phyloP scores from a whole-genome alignment of 1,140 invertebrate genomes.

The Heliconius himera region DNA sequence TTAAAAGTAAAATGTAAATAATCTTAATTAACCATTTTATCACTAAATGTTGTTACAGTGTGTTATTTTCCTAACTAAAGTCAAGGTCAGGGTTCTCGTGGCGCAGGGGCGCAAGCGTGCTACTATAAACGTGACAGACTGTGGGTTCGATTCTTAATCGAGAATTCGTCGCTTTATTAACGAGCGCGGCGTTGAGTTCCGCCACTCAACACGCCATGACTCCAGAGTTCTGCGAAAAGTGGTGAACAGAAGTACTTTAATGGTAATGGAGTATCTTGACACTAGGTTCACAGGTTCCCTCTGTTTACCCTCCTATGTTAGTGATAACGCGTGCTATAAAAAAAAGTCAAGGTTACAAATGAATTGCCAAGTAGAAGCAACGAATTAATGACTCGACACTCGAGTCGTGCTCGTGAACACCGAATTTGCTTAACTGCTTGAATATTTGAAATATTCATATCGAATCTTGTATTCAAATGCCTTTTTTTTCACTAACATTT shows the following conservation, averaged over 20 bases:
- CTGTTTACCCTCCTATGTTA: too few species aligned
- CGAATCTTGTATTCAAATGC: background rate
- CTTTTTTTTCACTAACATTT: background rate
- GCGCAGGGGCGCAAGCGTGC: too few species aligned
- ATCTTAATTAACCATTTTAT: background rate
- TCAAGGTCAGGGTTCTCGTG: background rate
- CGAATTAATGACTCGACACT: conserved; percentile 4
- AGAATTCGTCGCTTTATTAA: too few species aligned
- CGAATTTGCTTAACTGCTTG: background rate
- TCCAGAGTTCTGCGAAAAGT: too few species aligned
- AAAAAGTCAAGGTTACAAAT: background rate
- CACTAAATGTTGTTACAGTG: background rate
- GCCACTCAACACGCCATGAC: too few species aligned
- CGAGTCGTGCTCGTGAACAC: background rate
- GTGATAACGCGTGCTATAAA: too few species aligned
- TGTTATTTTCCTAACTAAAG: background rate
- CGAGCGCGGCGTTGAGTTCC: too few species aligned
- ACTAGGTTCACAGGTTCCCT: too few species aligned
- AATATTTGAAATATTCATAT: conserved; percentile 9
- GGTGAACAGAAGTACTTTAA: too few species aligned
- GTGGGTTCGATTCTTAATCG: too few species aligned
- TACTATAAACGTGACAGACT: too few species aligned
- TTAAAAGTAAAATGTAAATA: background rate
- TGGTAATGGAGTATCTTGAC: too few species aligned
- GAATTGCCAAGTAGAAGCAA: background rate